Conservation (phyloP, 1,140 invertebrate genomes). For the Aphelenchoides fujianensis region DNA sequence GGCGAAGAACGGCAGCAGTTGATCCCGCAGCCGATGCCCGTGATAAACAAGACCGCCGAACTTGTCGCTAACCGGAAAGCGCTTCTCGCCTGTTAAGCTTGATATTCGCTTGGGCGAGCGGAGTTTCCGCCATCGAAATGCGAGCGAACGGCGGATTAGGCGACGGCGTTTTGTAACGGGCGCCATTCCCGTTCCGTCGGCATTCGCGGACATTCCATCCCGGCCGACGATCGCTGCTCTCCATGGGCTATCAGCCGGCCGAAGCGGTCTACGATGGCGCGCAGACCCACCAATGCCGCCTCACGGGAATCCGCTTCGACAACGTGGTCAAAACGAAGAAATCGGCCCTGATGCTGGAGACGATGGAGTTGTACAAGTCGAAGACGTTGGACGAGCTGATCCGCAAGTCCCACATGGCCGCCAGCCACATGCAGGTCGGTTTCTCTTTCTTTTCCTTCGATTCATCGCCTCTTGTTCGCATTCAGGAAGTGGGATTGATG, state of each 20-base stretch:
- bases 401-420: conserved; percentile 47
- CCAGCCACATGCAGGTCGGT: conserved; percentile 52
- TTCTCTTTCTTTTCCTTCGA: conserved; percentile 25
- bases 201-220: too few relatives aligned
- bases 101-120: too few relatives aligned
- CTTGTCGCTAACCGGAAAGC: too few relatives aligned
- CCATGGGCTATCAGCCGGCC: neutral
- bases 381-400: conserved; percentile 54
- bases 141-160: neutral
- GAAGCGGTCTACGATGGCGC: neutral
- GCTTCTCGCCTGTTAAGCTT: too few relatives aligned
- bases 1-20: too few relatives aligned
- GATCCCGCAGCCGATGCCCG: too few relatives aligned
- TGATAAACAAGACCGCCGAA: too few relatives aligned
- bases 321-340: conserved; percentile 44
- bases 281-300: neutral
- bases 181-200: too few relatives aligned
- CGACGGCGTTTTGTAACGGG: neutral
- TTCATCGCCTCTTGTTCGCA: conserved; percentile 1
- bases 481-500: conserved; percentile 57
- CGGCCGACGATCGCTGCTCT: neutral
- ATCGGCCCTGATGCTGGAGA: conserved; percentile 53
- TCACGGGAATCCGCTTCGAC: conserved; percentile 12
- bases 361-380: conserved; percentile 50
- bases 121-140: too few relatives aligned